Conservation (phyloP, 2,888 invertebrate species). For the Pheosia tremula region DNA sequence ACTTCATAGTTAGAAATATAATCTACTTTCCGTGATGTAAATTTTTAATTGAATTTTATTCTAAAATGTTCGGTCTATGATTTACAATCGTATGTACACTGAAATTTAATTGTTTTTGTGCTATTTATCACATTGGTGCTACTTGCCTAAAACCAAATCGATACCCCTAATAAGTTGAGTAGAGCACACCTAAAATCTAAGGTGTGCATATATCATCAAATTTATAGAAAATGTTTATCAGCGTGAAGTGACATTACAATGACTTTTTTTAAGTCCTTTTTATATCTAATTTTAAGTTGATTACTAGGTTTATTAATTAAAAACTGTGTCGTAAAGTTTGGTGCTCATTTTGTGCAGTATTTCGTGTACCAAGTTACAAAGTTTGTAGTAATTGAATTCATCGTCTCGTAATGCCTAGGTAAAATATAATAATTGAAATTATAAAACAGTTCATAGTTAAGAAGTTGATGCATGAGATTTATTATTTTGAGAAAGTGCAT, state of each 20-base stretch:
- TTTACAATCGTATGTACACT: background rate
- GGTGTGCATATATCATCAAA: no score
- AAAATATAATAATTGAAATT: conserved; percentile 24
- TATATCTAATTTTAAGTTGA: no score
- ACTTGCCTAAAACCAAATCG: conserved; percentile 7
- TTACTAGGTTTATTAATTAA: no score
- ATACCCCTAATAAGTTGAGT: background rate
- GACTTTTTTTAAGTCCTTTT: no score
- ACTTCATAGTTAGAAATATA: conserved; percentile 25
- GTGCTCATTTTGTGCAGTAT: conserved; percentile 70
- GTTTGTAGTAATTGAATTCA: conserved; percentile 29
- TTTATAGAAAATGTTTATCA: no score
- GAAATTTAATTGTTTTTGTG: background rate
- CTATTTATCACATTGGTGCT: conserved; percentile 9
- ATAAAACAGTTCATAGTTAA: conserved; percentile 42
- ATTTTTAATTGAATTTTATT: background rate
- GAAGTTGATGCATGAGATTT: conserved; percentile 51
- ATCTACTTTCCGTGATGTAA: background rate
- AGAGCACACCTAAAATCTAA: no score
- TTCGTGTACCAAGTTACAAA: conserved; percentile 41
- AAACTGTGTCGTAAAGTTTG: conserved; percentile 20
- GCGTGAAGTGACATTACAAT: no score
- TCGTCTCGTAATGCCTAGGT: conserved; percentile 40
- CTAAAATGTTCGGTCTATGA: background rate
- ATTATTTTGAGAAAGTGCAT: conserved; percentile 76